Evolutionary conservation across 2,888 invertebrate species (phyloP), one percentile per base, ranked within the genome.

Genomic region (Leistus spinibarbis): DNA sequence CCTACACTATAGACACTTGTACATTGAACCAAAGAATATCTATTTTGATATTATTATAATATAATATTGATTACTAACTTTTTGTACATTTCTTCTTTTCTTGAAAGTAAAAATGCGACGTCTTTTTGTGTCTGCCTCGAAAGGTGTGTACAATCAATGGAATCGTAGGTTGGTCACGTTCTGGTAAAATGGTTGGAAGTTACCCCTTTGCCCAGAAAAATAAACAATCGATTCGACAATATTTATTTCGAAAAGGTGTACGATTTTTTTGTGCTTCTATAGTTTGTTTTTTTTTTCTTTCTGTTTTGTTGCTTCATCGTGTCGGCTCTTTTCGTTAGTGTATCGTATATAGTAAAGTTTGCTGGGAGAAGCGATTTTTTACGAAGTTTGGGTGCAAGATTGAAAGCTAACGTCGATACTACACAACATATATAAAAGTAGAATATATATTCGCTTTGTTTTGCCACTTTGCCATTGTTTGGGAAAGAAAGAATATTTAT

Each of bases 71-170:
- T n/a, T n/a, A n/a, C n/a, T n/a, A n/a, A n/a, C n/a, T n/a, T n/a
- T n/a, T n/a, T n/a, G n/a, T n/a, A n/a, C n/a, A n/a, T n/a, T n/a
- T n/a, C n/a, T n/a, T n/a, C n/a, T n/a, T n/a, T n/a, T n/a, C n/a
- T n/a, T n/a, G n/a, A 9, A 20, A 57, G 16, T 7, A 56, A 57
- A 57, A 57, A 10, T 16, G 57, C 57, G n/a, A 20, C 16, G 5
- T 20, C 13, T 40, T 40, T 40, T 4, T 40, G 13, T 40, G 40
- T 40, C 40, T 7, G 40, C 5, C 13, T 40, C 5, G 13, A 40
- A 40, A 57, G 57, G 17, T 57, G 17, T 57, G 4, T 57, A 57
- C 57, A 57, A 57, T 57, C 57, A 57, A 57, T 57, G 57, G 57
- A 10, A 10, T 57, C 9, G n/a, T 7, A 17, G 57, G 17, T 57